Base-by-base conservation (phyloP, 2,797 vertebrate species). In the Neomorphus geoffroyi region DNA sequence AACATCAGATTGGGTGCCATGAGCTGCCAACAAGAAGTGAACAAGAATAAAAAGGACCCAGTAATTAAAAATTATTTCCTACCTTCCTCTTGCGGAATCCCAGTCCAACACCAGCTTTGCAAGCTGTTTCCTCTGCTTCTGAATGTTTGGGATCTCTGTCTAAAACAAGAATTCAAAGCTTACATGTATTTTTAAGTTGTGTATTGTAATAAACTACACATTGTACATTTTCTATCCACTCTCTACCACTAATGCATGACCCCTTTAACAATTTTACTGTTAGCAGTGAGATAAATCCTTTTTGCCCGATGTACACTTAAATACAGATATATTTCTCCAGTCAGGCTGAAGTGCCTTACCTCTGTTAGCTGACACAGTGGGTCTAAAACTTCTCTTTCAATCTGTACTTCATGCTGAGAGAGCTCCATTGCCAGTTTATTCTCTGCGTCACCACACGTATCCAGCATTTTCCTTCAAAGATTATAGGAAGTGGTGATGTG, bases 141-240 rank as follows among this genome's bases (percentile, higher is more conserved):
- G 98, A 96, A 99, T 99, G 97, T 99, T 99, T 0, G 99, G 99
- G 91, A 99, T 99, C 90, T 99, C 99, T 67, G 99, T 97, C 99
- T 99, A 78, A 53, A 97, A 95, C 2, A 3, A 93, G 22, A 94
- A 82, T 69, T 8, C 24, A 53, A 48, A 32, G 24, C 33, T 78
- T 37, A 69, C 4, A 13, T 17, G 60, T 50, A 32, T 10, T 70
- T 93, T 70, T 58, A 28, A 56, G 27, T 10, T 30, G n/a, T 53
- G n/a, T 60, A 53, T 2, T 46, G 26, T n/a, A 56, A 65, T 15
- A 66, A 58, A 30, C 18, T 7, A 13, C 16, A 13, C 1, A 17
- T 12, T 53, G 39, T 9, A 33, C 14, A 16, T 12, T 54, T 58
- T 23, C 12, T 4, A 37, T 4, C 41, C 43, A 8, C 27, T 65